Base-by-base conservation (phyloP, 2,888 invertebrate species). In the Agrotis exclamationis region DNA sequence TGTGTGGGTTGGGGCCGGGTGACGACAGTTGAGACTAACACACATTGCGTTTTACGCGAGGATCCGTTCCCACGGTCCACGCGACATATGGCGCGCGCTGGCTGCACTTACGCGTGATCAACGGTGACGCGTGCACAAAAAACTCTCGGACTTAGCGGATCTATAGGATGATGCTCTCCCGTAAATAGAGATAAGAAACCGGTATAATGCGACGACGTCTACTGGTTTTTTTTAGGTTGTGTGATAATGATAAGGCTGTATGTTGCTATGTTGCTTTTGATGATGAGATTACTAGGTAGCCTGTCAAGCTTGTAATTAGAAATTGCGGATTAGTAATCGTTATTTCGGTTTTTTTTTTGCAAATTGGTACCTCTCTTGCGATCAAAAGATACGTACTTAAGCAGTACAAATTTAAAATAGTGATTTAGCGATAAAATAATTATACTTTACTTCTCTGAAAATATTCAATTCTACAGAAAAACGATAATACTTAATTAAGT, bases 11-110 rank as follows among this genome's bases (percentile, higher is more conserved):
- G 78, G 22, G 45, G 82, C 82, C 79, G 82, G 82, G 86, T 87
- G 92, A 88, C 88, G 91, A 92, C 92, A 93, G 93, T 93, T 92
- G 91, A 94, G 90, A 90, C 88, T 88, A 90, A 92, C 92, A 91
- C 92, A 93, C 93, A 94, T 95, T 95, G 94, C 93, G 94, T 92
- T 91, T 83, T 90, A 88, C 88, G 88, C 87, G 86, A 76, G 89
- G 93, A 92, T 92, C 90, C 93, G 92, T 96, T 96, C 96, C 95
- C 96, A 96, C 96, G 96, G 90, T 93, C 91, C 92, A 92, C 91
- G 94, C 94, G 95, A 93, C 96, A 96, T 95, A 95, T 96, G 96
- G 95, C 95, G 93, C 95, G 94, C 91, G 95, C 92, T 89, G 89
- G 90, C 88, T 89, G 91, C 93, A 91, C 91, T 91, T 90, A 92